Conservation (phyloP, 1,140 invertebrate genomes). For the Geopemphigus sp. region DNA sequence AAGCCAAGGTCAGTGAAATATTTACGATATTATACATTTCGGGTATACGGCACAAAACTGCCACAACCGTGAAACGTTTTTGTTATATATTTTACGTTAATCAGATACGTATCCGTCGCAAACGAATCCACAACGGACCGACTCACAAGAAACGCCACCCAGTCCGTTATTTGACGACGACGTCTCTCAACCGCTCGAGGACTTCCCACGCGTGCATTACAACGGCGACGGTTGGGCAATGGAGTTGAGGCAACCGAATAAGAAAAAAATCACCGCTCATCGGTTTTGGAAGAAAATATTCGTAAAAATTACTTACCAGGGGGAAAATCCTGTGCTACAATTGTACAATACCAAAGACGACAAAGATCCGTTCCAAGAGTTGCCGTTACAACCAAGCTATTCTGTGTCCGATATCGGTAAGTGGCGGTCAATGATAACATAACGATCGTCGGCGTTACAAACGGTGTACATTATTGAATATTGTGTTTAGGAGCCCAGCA, state of each 20-base stretch:
- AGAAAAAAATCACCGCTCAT: constrained; percentile 97
- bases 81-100: background rate
- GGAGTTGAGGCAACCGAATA: constrained; percentile 91
- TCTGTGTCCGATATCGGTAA: constrained; percentile 79
- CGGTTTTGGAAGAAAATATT: constrained; percentile 98
- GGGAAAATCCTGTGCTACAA: constrained; percentile 80
- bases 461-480: background rate
- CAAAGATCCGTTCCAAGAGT: constrained; percentile 89
- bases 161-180: constrained; percentile 95
- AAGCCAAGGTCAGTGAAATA: constrained; percentile 9
- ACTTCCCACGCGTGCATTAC: constrained; percentile 80
- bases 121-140: constrained; percentile 57
- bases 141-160: constrained; percentile 77
- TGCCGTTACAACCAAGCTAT: constrained; percentile 89
- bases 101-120: constrained; percentile 44
- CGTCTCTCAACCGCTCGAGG: constrained; percentile 85
- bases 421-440: background rate
- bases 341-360: constrained; percentile 80
- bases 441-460: background rate
- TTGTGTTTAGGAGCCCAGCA: constrained; percentile 78
- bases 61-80: too few species aligned
- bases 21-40: too few species aligned
- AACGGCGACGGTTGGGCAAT: constrained; percentile 92
- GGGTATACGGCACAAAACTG: too few species aligned
- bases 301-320: constrained; percentile 74